Base-by-base conservation (phyloP, 2,797 vertebrate genomes). In the Tokudaia tokunoshimensis region DNA sequence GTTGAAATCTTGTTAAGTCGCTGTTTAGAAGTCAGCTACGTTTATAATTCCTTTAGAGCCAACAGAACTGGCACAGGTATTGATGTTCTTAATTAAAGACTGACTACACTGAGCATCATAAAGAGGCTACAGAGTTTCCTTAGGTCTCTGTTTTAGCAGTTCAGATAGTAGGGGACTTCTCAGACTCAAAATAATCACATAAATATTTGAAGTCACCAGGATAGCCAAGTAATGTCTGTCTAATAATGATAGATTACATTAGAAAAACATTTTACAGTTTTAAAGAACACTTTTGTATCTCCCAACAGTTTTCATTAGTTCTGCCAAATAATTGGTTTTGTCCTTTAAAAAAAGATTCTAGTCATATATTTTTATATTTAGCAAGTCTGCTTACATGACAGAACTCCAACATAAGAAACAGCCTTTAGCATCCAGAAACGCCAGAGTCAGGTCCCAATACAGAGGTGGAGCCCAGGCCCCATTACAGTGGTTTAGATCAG, bases 211-310 rank as follows among this genome's bases (percentile, higher is more conserved):
- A 79, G 24, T 67, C 26, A 52, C 82, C 11, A 91, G 41, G 85
- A 61, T 61, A 93, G 89, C 89, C 34, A 81, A 65, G 55, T 24
- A 86, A 37, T 86, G 95, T 93, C 86, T 65, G 24, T 83, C 94
- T 92, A 89, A 17, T 90, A 72, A 75, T 91, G 50, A 85, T 61
- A 52, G 24, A 63, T 92, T 50, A 61, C 14, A 55, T 83, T 93
- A 89, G 61, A 94, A 75, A 82, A 79, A 50, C 31, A 47, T 85
- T 50, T 86, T 92, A 84, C 24, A 80, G 50, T 93, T 96, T 95
- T 87, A 89, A 94, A 94, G 79, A 61, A 13, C 31, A 65, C 41
- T 84, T 94, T 70, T 20, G 29, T 82, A 13, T 82, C 44, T 59
- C 75, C 59, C 61, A 87, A 41, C 37, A 31, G 59, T 12, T 95